Conservation (phyloP, 2,113 vertebrate genomes). For the Eptatretus burgeri region DNA sequence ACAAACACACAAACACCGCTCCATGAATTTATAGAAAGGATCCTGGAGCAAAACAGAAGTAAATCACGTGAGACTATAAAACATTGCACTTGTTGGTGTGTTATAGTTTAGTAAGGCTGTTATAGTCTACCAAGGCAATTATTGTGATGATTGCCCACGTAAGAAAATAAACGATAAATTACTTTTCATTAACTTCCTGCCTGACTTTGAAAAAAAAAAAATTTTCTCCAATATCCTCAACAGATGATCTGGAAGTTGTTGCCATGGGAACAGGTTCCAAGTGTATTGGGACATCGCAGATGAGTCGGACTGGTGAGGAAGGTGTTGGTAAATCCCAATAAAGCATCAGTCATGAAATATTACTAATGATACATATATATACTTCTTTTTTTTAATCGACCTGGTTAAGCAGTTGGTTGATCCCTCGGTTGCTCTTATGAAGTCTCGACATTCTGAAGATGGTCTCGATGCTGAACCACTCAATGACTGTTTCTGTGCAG, state of each 20-base stretch:
- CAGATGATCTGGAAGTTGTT: slow-evolving; percentile 27
- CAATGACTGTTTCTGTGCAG: slow-evolving; percentile 15
- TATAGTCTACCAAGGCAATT: neutral
- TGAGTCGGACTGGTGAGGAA: slow-evolving; percentile 45
- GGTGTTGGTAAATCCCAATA: slow-evolving; percentile 8
- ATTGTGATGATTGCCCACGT: neutral
- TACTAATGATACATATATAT: neutral
- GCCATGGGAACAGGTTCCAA: slow-evolving; percentile 82
- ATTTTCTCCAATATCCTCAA: neutral
- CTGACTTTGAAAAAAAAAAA: neutral
- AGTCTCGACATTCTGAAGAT: neutral
- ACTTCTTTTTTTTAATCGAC: neutral
- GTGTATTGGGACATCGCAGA: slow-evolving; percentile 42
- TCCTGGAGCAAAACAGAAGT: too few species aligned
- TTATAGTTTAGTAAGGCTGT: too few species aligned
- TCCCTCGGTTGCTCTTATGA: neutral
- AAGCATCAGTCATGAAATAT: neutral
- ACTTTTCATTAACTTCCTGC: neutral
- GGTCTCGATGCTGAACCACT: neutral
- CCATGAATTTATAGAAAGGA: too few species aligned
- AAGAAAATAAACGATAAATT: neutral
- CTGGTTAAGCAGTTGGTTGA: neutral
- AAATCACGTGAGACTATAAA: neutral
- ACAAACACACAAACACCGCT: too few species aligned
- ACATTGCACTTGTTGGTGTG: neutral